Percentiles rank a stretch among this genome's conserved stretches.
These are phyloP conservation scores for Tryphoninae sp. DNA, from an alignment of 2,888 invertebrate genomes.

Conservation along the genomic window DNA sequence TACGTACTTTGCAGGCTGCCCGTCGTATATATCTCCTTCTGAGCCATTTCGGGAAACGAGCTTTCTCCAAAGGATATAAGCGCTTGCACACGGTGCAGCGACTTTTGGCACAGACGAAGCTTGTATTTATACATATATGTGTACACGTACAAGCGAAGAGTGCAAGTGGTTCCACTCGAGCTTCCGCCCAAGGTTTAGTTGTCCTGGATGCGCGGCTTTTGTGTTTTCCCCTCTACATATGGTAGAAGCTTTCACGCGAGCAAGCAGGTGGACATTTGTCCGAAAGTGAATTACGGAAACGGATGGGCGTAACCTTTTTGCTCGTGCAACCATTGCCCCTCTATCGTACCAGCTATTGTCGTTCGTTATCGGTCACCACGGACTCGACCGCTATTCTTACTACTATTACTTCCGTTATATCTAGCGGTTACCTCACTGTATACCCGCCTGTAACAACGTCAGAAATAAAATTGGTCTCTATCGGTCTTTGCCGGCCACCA, in stretches of 20 bases:
- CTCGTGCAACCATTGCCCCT: conserved; percentile 39
- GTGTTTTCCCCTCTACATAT: conserved; percentile 9
- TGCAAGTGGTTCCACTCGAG: conserved; percentile 29
- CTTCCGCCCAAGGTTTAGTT: conserved; percentile 41
- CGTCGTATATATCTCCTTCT: conserved; percentile 13
- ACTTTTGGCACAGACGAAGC: conserved; percentile 36
- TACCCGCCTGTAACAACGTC: conserved; percentile 48
- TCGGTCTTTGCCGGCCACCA: conserved; percentile 30
- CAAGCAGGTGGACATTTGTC: conserved; percentile 62
- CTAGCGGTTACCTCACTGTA: conserved; percentile 4
- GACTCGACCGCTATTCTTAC: conserved; percentile 41
- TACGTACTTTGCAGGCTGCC: conserved; percentile 37
- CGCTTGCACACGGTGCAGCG: conserved; percentile 7
- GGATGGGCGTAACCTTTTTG: conserved; percentile 48
- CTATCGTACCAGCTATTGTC: conserved; percentile 52
- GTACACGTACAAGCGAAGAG: not conserved
- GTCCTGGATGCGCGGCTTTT: conserved; percentile 46
- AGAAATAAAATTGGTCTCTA: conserved; percentile 55
- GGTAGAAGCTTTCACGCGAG: conserved; percentile 28
- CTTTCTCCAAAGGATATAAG: conserved; percentile 44
- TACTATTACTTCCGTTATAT: conserved; percentile 33
- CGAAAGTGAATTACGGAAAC: conserved; percentile 62
- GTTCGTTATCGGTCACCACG: conserved; percentile 53
- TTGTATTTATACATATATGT: conserved; percentile 9
- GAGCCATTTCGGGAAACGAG: conserved; percentile 37